Evolutionary conservation across 2,113 vertebrate genomes (phyloP), one percentile per base, ranked within the genome.

Genomic region (Hippopotamus amphibius): DNA sequence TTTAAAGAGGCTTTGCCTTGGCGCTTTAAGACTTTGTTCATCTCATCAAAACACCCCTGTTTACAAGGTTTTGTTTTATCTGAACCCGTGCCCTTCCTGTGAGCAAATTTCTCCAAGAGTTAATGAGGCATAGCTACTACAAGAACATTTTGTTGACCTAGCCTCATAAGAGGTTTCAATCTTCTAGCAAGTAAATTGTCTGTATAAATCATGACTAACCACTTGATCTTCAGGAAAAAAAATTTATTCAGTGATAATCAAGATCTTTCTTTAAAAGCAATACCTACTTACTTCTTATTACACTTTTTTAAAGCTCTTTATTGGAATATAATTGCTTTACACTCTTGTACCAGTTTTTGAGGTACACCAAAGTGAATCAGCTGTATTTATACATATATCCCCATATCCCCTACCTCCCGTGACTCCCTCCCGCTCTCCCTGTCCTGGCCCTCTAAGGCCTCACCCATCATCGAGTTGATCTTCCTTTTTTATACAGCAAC

Each of bases 11-110:
- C 24, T 65, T 92, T 80, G 48, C 57, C 84, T 76, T 66, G 74
- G 53, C 19, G 19, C 15, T 72, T 83, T 17, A 26, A 14, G 33
- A 65, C 37, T 79, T 48, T 24, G 8, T 69, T 90, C 65, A 8
- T 84, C 57, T 96, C 17, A 33, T 65, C 68, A 93, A 65, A 55
- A 37, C 68, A 80, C 50, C 85, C 57, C n/a, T 86, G 30, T 80
- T 82, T 66, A 88, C 55, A 71, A 93, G n/a, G 7, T 24, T 81
- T 83, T 21, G 30, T 95, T 95, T 43, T 37, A 48, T 93, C 14
- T 74, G 80, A 90, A 93, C 69, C 53, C 3, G 16, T 77, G 61
- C 2, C 17, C 59, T 92, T 96, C 15, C 69, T 87, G 3, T n/a
- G 33, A 80, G 37, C 19, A 21, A 19, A 57, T 66, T 90, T 81